Conservation (phyloP, 2,888 invertebrate species). For the Byasa hedistus region DNA sequence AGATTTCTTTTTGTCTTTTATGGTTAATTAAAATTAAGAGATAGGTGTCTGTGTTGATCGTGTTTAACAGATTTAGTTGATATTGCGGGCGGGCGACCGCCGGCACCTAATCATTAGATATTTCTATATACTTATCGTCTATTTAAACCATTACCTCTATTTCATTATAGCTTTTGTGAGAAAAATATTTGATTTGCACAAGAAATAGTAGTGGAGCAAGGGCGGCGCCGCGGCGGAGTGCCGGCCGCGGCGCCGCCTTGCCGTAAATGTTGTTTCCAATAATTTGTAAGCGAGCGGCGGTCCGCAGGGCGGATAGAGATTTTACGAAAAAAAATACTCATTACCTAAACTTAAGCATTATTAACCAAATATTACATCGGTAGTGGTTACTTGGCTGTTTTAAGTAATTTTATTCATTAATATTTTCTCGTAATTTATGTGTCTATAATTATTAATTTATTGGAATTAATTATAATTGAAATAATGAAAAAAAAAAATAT, state of each 20-base stretch:
- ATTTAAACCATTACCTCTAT: constrained; percentile 76
- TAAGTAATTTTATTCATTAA: constrained; percentile 73
- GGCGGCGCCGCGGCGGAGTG: constrained; percentile 49
- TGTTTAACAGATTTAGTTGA: constrained; percentile 75
- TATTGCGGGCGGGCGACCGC: constrained; percentile 45
- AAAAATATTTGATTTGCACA: constrained; percentile 71
- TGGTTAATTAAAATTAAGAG: constrained; percentile 75
- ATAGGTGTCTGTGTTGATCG: constrained; percentile 77
- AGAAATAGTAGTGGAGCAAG: constrained; percentile 71
- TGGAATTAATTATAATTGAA: constrained; percentile 74
- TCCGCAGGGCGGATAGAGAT: constrained; percentile 53
- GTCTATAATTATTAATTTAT: constrained; percentile 79
- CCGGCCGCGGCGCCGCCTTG: constrained; percentile 43
- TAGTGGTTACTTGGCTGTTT: constrained; percentile 78
- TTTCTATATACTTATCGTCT: constrained; percentile 77
- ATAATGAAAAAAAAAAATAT: constrained; percentile 67
- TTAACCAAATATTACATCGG: constrained; percentile 76
- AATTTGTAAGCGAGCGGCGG: constrained; percentile 61
- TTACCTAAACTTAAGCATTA: constrained; percentile 75
- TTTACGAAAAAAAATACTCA: constrained; percentile 68
- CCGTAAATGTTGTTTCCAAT: constrained; percentile 77
- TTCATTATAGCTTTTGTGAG: constrained; percentile 75
- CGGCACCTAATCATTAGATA: constrained; percentile 63
- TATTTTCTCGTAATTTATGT: constrained; percentile 79
- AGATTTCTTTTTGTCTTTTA: constrained; percentile 74